These are phyloP conservation scores for Drosophila triauraria DNA, from an alignment of 1,140 invertebrate species.

Conservation along the genomic window DNA sequence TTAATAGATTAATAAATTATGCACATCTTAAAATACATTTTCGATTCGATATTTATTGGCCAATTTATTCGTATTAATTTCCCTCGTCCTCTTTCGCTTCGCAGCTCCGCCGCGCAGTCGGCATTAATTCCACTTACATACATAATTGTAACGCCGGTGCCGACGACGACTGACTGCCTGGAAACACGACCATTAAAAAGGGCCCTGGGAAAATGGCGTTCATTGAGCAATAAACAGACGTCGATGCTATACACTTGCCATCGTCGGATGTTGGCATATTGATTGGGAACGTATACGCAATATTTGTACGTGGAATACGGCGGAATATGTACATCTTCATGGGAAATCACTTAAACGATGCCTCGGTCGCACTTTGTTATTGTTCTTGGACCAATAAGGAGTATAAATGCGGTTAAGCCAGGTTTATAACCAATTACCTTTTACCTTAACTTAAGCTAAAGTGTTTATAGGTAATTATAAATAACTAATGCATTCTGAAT, in stretches of 20 bases:
- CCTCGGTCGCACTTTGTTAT: background rate
- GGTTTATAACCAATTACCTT: constrained; percentile 1
- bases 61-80: constrained; percentile 53
- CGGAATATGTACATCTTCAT: constrained; percentile 5
- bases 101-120: constrained; percentile 8
- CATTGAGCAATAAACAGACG: constrained; percentile 44
- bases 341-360: constrained; percentile 49
- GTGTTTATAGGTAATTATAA: background rate
- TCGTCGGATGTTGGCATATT: constrained; percentile 10
- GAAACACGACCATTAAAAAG: constrained; percentile 37
- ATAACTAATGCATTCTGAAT: background rate
- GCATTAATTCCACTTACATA: constrained; percentile 52
- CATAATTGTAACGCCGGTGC: constrained; percentile 39
- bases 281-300: constrained; percentile 15
- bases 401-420: constrained; percentile 5
- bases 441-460: background rate
- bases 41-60: constrained; percentile 47
- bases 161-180: constrained; percentile 13
- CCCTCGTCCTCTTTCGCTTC: constrained; percentile 17
- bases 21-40: constrained; percentile 50
- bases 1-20: constrained; percentile 57
- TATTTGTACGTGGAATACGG: constrained; percentile 29
- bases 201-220: constrained; percentile 27
- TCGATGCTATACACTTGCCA: constrained; percentile 27
- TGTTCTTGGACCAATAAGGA: constrained; percentile 6